Evolutionary conservation across 1,140 invertebrate species (phyloP), one percentile per base, ranked within the genome.

Genomic region (Drosophila gunungcola): DNA sequence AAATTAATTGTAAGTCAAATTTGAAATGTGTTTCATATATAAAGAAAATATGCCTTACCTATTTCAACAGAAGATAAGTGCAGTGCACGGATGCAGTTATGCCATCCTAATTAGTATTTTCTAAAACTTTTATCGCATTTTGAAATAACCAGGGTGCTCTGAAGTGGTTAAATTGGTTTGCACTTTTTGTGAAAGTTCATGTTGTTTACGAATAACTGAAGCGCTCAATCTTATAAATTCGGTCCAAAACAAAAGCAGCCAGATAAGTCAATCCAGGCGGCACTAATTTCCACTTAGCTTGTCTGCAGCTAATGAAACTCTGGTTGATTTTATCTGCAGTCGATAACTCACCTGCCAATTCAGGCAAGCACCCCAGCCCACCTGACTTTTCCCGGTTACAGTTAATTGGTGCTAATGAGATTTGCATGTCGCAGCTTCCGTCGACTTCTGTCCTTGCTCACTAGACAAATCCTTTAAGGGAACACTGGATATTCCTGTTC

Each of bases 331-430:
- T 54, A 46, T 53, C 60, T 34, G 34, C 39, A 67, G 38, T n/a
- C 12, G 63, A 67, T 54, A 42, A 48, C 51, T 48, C 64, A 32
- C 42, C 43, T 65, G 48, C 25, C 38, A 51, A 3, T 36, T 29
- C 9, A 43, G 36, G 10, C 43, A 39, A 3, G 13, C 36, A 38
- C 5, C 4, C 49, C 16, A 21, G 27, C 11, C 48, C 27, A 11
- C n/a, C 16, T 42, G 12, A 32, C 21, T 21, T 1, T 39, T 27
- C 36, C 13, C 34, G 11, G 29, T 13, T 54, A 36, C 34, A 16
- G 12, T 45, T 81, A 73, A 81, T 77, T 81, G 65, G 29, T 45
- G 42, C 27, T 73, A 81, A 81, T 73, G 52, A 77, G 56, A 80
- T 80, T 80, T 56, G 21, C 63, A 76, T 70, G 73, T 80, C 65